Percentiles rank a stretch among this genome's conserved stretches.
These are phyloP conservation scores for Agrotis puta DNA, from an alignment of 2,888 invertebrate genomes.

Conservation along the genomic window DNA sequence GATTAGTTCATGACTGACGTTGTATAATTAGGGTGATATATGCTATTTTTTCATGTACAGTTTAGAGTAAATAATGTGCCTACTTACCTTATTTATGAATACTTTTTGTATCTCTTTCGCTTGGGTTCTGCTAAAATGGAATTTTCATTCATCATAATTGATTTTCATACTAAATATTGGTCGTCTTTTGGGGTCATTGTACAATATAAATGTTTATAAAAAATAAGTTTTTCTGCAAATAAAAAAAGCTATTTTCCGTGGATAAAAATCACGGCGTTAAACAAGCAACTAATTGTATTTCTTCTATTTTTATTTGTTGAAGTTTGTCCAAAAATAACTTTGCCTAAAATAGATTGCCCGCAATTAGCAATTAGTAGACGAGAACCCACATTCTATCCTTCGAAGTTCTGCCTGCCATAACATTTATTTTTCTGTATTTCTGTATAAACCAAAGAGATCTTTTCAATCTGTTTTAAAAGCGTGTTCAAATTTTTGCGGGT, in stretches of 20 bases:
- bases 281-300: too few relatives aligned
- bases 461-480: slow-evolving; percentile 63
- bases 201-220: too few relatives aligned
- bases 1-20: slow-evolving; percentile 70
- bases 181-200: slow-evolving; percentile 21
- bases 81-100: slow-evolving; percentile 69
- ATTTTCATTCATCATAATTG: neutral
- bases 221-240: too few relatives aligned
- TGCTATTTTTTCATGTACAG: slow-evolving; percentile 79
- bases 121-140: slow-evolving; percentile 29
- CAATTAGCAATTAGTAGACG: neutral
- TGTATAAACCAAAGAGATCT: slow-evolving; percentile 66
- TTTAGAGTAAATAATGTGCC: slow-evolving; percentile 65
- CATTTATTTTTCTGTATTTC: slow-evolving; percentile 60
- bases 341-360: neutral
- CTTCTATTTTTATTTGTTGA: too few relatives aligned
- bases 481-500: slow-evolving; percentile 55
- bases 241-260: too few relatives aligned
- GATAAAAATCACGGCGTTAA: too few relatives aligned
- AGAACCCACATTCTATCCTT: slow-evolving; percentile 26
- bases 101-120: slow-evolving; percentile 44
- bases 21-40: slow-evolving; percentile 69
- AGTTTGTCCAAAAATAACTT: neutral
- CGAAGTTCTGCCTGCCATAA: slow-evolving; percentile 60
- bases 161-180: neutral